Evolutionary conservation across 2,113 vertebrate genomes (phyloP).

Genomic region (Anas platyrhynchos): DNA sequence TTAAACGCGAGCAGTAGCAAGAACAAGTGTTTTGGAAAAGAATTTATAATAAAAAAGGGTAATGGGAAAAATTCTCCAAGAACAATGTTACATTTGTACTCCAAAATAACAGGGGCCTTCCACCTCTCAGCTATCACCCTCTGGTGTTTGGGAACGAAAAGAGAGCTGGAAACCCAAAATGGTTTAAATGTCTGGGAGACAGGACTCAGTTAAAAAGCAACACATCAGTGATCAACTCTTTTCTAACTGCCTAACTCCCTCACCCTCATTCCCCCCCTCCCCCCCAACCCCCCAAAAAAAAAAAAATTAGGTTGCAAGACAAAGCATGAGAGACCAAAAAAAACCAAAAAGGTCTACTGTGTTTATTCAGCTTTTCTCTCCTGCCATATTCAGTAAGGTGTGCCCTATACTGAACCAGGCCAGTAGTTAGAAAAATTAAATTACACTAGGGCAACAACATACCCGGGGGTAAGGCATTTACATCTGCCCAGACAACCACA

Average conservation of each 20-base stretch:
- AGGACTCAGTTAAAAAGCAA: background rate
- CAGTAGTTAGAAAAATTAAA: background rate
- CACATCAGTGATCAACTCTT: no score
- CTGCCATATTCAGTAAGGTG: background rate
- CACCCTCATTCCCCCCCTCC: no score
- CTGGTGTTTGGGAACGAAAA: background rate
- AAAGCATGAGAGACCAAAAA: background rate
- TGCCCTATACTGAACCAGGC: background rate
- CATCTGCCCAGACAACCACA: background rate
- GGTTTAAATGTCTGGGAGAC: background rate
- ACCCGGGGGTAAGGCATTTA: background rate
- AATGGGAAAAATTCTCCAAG: background rate
- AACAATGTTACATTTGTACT: background rate
- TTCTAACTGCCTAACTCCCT: background rate
- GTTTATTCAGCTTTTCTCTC: background rate
- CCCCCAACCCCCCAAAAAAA: no score
- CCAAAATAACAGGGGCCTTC: background rate
- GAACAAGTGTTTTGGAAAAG: background rate
- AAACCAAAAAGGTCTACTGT: background rate
- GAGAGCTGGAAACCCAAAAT: background rate
- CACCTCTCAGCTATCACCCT: background rate
- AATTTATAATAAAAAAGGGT: background rate
- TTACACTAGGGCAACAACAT: background rate
- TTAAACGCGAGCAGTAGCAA: conserved; percentile 4
- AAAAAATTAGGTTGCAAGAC: background rate